Base-by-base conservation (phyloP, 2,888 invertebrate species). In the Drosophila mettleri region DNA sequence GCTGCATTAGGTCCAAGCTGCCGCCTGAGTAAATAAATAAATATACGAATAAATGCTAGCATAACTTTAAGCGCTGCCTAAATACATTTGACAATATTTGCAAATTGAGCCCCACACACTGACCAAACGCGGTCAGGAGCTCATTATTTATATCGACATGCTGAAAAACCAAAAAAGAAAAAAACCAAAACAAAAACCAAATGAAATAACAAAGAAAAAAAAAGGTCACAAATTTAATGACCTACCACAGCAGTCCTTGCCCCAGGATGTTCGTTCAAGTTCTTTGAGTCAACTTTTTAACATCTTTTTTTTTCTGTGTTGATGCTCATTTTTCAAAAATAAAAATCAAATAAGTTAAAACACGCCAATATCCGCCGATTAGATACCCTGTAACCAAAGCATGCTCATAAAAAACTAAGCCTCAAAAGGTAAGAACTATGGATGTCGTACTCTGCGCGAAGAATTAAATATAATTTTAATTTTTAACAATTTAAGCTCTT, bases 101-200 rank as follows among this genome's bases (percentile, higher is more conserved):
- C 68, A 70, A 78, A 74, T 78, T 66, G 53, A 57, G n/a, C 27
- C 38, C 61, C 39, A 12, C 8, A 31, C 36, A 24, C 18, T 36
- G 10, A 12, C 14, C 24, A 53, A 20, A 33, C 16, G 34, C 20
- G 27, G 27, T 31, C 59, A 48, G 49, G 43, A 59, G 65, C 87
- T 82, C 88, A 83, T 83, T 83, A 87, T 85, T 85, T 74, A 85
- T 74, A 84, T 84, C 51, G 67, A 81, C 73, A 61, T 69, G 27
- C 18, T 14, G 18, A 58, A 57, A 41, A 18, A 12, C n/a, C n/a
- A n/a, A 34, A 45, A 16, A 36, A 45, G 16, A n/a, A 24, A 20
- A 0, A 48, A 18, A 16, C 1, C 4, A 45, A 16, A 29, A 5
- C 3, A 48, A 31, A 31, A 16, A 29, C 5, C 3, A 48, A 31